Conservation (phyloP, 2,888 invertebrate species). For the Horisme vitalbata region DNA sequence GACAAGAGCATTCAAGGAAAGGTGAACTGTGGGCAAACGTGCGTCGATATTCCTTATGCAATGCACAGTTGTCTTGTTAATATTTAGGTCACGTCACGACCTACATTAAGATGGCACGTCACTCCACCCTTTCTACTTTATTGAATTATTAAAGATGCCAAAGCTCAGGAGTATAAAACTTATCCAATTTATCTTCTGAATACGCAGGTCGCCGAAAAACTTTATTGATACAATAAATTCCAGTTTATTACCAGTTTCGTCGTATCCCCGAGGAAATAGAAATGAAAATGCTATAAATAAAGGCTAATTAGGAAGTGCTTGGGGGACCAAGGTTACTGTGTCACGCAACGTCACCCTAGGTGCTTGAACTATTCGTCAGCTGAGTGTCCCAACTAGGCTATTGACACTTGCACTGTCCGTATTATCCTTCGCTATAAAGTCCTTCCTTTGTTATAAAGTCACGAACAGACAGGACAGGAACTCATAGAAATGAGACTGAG, state of each 20-base stretch:
- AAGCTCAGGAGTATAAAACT: slow-evolving; percentile 6
- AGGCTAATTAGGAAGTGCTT: slow-evolving; percentile 31
- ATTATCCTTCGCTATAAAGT: slow-evolving; percentile 14
- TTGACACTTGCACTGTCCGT: slow-evolving; percentile 34
- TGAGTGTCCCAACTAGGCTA: slow-evolving; percentile 30
- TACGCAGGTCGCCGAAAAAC: slow-evolving; percentile 14
- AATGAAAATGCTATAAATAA: slow-evolving; percentile 14
- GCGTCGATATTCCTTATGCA: neutral
- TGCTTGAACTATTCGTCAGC: slow-evolving; percentile 21
- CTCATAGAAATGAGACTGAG: slow-evolving; percentile 1
- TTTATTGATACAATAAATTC: slow-evolving; percentile 23
- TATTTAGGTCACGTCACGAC: slow-evolving; percentile 40
- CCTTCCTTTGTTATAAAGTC: too few species aligned
- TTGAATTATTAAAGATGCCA: slow-evolving; percentile 18
- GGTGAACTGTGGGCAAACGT: too few species aligned
- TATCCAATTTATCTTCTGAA: slow-evolving; percentile 9
- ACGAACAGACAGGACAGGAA: slow-evolving; percentile 4
- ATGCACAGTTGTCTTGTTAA: slow-evolving; percentile 16
- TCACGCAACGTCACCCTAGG: slow-evolving; percentile 60
- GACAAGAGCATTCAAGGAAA: too few species aligned
- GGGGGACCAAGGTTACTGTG: slow-evolving; percentile 47
- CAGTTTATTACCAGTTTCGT: slow-evolving; percentile 14
- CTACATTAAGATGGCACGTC: slow-evolving; percentile 26
- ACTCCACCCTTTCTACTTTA: slow-evolving; percentile 10
- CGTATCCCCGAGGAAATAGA: slow-evolving; percentile 20